Evolutionary conservation across 2,113 vertebrate species (phyloP).

Genomic region (Caretta caretta): DNA sequence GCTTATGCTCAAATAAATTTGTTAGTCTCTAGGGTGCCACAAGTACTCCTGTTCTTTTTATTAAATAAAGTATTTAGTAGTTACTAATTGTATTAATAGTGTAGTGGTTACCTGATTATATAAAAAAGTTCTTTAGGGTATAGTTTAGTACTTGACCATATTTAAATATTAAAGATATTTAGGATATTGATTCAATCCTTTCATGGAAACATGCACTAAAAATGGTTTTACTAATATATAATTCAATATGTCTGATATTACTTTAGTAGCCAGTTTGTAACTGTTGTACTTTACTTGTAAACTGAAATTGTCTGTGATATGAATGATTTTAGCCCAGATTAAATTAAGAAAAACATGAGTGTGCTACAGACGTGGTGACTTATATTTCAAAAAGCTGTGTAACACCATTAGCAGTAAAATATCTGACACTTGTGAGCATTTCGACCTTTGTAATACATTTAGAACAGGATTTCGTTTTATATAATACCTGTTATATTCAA

Average conservation of each 20-base stretch:
- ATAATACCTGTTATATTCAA: not conserved
- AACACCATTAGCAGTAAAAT: not conserved
- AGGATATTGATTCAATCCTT: not conserved
- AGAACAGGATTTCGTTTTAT: not conserved
- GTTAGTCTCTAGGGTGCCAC: too few species aligned
- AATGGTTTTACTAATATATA: not conserved
- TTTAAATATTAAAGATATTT: not conserved
- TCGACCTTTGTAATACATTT: not conserved
- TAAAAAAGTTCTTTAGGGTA: not conserved
- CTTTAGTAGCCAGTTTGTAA: not conserved
- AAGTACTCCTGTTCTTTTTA: not conserved
- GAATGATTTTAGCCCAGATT: not conserved
- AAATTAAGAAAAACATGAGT: slow-evolving; percentile 5
- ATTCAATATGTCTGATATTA: not conserved
- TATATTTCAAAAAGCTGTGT: not conserved
- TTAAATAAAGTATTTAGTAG: not conserved
- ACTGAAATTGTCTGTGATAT: not conserved
- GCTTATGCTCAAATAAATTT: too few species aligned
- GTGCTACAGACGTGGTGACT: not conserved
- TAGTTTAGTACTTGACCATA: not conserved
- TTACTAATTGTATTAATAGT: not conserved
- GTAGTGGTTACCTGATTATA: not conserved
- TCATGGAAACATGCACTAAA: not conserved
- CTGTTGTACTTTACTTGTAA: not conserved
- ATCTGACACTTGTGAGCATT: not conserved